phyloP scores from a whole-genome alignment of 2,113 vertebrate genomes.

The Triplophysa siluroides region DNA sequence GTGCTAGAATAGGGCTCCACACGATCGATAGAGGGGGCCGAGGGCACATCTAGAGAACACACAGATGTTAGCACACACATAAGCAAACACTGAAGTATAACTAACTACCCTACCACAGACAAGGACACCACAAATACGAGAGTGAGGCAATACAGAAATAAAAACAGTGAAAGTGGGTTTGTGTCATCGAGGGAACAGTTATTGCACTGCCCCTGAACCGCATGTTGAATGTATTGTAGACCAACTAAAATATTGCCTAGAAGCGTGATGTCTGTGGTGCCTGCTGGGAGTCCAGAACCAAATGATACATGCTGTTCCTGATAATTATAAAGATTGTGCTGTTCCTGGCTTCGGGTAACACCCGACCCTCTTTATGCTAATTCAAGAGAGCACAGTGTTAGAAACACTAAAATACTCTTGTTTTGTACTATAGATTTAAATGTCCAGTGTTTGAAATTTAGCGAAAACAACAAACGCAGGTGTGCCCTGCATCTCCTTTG shows the following conservation, averaged over 20 bases:
- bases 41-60: conserved; percentile 84
- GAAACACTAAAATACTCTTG: too few relatives aligned
- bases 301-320: too few relatives aligned
- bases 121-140: conserved; percentile 6
- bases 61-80: conserved; percentile 27
- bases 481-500: too few relatives aligned
- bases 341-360: neutral
- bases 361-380: neutral
- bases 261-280: neutral
- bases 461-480: too few relatives aligned
- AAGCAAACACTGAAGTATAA: neutral
- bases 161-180: conserved; percentile 35
- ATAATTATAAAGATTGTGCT: neutral
- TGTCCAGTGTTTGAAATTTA: too few relatives aligned
- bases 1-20: conserved; percentile 93
- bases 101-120: neutral
- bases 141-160: conserved; percentile 13
- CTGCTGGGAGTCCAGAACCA: too few relatives aligned
- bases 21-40: conserved; percentile 82
- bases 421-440: too few relatives aligned
- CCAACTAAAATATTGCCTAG: conserved; percentile 9
- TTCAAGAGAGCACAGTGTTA: too few relatives aligned
- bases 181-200: conserved; percentile 23
- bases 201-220: conserved; percentile 19
- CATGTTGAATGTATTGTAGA: neutral